Base-by-base conservation (phyloP, 2,888 invertebrate genomes). In the Disparrhopalites patrizii region DNA sequence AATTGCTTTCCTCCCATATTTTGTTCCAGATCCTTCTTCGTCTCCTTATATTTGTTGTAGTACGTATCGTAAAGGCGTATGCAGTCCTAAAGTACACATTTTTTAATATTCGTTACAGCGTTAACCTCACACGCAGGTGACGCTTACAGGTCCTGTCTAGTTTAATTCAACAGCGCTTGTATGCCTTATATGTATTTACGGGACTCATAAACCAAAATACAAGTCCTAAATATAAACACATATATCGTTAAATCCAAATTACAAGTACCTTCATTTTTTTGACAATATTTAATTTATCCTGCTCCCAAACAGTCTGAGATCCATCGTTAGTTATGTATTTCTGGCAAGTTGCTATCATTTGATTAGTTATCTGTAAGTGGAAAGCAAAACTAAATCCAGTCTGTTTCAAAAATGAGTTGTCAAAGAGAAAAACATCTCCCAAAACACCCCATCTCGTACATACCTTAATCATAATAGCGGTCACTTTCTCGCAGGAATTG, bases 291-390 rank as follows among this genome's bases (percentile, higher is more conserved):
- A 81, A 77, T 72, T 88, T 88, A 13, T 85, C 82, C 76, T 91
- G 88, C 63, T 86, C 83, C 93, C 93, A 93, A 67, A 93, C 84
- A 0, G 85, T 86, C 75, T 85, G 83, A n/a, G 79, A 85, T 0
- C 85, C 85, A 67, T 84, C 81, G 58, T 87, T 85, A 0, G 88
- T 90, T 68, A 94, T 81, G 79, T 88, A 92, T 13, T 84, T 83
- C 80, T 89, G 87, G 77, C 92, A 91, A 68, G 87, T 86, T 62
- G 89, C 86, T 23, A 93, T 87, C 80, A 93, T 86, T 80, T 93
- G 93, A 80, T 93, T 93, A 1, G 93, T 93, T 43, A 93, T 88
- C 78, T 78, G 62, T 88, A 79, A 80, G 70, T 66, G 40, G 71
- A 30, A 67, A 50, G 61, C n/a, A n/a, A n/a, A n/a, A n/a, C 43